Conservation (phyloP, 2,888 invertebrate genomes). For the Pharmacophagus antenor region DNA sequence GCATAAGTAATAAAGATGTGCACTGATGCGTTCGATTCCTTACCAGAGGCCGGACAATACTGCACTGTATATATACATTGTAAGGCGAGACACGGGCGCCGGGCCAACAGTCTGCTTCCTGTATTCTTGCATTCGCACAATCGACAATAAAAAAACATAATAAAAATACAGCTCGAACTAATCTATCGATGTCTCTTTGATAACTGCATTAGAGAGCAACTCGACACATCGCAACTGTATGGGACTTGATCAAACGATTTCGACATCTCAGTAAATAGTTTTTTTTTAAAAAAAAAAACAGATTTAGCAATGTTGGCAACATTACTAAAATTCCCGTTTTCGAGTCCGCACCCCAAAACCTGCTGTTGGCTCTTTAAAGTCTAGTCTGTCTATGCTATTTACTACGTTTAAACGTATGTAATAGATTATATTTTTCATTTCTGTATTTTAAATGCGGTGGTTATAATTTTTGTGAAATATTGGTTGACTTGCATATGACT, state of each 20-base stretch:
- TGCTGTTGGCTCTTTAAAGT: no score
- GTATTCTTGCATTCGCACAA: slow-evolving; percentile 54
- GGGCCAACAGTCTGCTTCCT: slow-evolving; percentile 59
- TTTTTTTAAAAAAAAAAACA: no score
- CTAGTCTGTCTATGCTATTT: no score
- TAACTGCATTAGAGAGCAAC: not conserved
- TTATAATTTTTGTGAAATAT: no score
- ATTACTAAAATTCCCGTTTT: no score
- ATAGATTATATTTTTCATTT: not conserved
- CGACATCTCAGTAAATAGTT: not conserved
- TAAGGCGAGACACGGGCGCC: slow-evolving; percentile 49
- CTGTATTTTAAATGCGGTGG: no score
- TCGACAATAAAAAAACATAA: slow-evolving; percentile 35
- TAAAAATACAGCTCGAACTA: not conserved
- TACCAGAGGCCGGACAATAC: slow-evolving; percentile 11
- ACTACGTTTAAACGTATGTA: not conserved
- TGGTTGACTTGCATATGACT: no score
- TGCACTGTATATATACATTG: slow-evolving; percentile 40
- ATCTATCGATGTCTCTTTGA: not conserved
- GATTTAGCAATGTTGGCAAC: no score
- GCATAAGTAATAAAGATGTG: not conserved
- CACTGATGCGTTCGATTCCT: not conserved
- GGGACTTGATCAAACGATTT: not conserved
- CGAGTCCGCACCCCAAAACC: no score
- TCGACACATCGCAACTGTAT: not conserved